These are phyloP conservation scores for Syngnathus rostellatus DNA, from an alignment of 2,797 vertebrate genomes.

Conservation along the genomic window DNA sequence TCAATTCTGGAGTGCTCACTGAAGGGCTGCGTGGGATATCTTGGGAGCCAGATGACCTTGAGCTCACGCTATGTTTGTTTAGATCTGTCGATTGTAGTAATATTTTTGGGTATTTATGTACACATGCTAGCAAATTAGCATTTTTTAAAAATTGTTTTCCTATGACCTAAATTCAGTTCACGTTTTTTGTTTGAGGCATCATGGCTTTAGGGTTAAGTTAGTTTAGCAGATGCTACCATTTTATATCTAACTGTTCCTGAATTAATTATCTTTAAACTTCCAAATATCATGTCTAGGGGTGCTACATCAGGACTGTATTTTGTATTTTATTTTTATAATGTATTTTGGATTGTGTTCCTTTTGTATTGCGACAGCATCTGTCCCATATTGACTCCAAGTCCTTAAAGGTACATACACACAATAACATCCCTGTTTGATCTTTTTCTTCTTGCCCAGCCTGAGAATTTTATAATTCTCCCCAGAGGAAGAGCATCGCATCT, in stretches of 20 bases:
- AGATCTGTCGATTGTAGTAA: background rate
- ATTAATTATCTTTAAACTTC: no score
- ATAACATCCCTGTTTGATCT: slow-evolving; percentile 56
- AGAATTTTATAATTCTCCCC: slow-evolving; percentile 74
- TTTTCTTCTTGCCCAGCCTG: slow-evolving; percentile 65
- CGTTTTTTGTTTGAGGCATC: slow-evolving; percentile 22
- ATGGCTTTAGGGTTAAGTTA: no score
- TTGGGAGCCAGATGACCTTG: slow-evolving; percentile 16
- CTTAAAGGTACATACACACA: background rate
- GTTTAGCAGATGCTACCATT: background rate
- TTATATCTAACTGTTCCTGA: background rate
- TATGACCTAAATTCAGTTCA: slow-evolving; percentile 56
- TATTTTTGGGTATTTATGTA: background rate
- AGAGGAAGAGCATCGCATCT: slow-evolving; percentile 68
- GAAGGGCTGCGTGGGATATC: background rate
- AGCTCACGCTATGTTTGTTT: slow-evolving; percentile 1
- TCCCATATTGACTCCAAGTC: no score
- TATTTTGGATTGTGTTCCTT: no score
- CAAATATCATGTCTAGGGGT: no score
- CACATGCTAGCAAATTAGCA: slow-evolving; percentile 26
- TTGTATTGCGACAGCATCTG: no score
- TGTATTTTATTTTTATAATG: no score
- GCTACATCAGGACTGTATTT: no score
- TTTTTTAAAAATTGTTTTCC: slow-evolving; percentile 40
- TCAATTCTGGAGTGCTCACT: slow-evolving; percentile 5